Percentiles rank a stretch among this genome's conserved stretches.
phyloP scores from a whole-genome alignment of 2,797 vertebrate species.

The Anniella stebbinsi region DNA sequence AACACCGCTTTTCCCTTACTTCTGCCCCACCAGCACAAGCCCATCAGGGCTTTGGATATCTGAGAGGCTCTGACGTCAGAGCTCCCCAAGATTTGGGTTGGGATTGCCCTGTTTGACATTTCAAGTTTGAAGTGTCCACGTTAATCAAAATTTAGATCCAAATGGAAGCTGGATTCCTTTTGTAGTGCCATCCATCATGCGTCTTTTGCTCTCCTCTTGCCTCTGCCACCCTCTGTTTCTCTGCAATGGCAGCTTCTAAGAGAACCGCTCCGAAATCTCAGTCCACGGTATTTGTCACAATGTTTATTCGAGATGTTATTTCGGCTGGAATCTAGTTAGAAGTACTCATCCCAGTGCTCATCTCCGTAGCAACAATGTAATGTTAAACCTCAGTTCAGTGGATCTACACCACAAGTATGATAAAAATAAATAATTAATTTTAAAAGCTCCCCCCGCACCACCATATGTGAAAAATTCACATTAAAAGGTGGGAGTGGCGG shows the following conservation, averaged over 20 bases:
- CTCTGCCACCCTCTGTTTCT: not conserved
- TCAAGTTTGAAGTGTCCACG: not conserved
- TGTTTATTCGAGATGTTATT: not conserved
- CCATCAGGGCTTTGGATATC: too few species aligned
- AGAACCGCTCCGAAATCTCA: slow-evolving; percentile 7
- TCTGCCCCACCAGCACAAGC: too few species aligned
- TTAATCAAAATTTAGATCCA: not conserved
- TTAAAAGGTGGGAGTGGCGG: not conserved
- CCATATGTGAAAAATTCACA: not conserved
- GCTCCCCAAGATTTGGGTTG: too few species aligned
- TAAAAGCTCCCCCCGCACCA: too few species aligned
- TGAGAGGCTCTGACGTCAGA: too few species aligned
- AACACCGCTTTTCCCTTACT: too few species aligned
- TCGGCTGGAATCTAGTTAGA: not conserved
- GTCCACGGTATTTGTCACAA: not conserved
- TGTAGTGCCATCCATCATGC: not conserved
- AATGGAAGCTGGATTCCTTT: not conserved
- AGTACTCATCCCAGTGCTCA: not conserved
- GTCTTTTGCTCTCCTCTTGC: not conserved
- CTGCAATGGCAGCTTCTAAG: not conserved
- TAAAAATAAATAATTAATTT: not conserved
- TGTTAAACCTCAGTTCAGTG: too few species aligned
- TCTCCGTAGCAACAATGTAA: not conserved
- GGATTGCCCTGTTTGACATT: not conserved
- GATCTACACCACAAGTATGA: not conserved